phyloP scores from a whole-genome alignment of 2,113 vertebrate genomes.

The Sturnus vulgaris region DNA sequence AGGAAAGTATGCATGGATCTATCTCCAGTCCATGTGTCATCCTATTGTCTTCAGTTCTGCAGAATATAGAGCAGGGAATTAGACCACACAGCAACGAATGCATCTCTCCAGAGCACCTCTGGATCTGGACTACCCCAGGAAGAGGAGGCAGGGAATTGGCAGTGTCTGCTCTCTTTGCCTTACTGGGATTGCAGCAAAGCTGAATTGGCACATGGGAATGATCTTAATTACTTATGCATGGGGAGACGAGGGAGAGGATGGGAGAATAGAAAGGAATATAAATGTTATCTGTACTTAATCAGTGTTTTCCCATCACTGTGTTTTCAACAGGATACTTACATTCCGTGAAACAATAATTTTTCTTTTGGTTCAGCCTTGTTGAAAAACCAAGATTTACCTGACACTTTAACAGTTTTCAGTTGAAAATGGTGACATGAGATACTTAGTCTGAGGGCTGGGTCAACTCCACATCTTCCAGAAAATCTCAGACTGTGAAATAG shows the following conservation, averaged over 20 bases:
- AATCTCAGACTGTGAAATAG: slow-evolving; percentile 50
- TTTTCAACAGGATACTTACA: slow-evolving; percentile 28
- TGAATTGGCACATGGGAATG: neutral
- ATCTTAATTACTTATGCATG: neutral
- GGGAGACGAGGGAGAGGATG: neutral
- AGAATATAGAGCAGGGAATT: neutral
- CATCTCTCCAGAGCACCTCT: slow-evolving; percentile 32
- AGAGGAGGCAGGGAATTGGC: neutral
- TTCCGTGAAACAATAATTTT: neutral
- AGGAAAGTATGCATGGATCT: slow-evolving; percentile 36
- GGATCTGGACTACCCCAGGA: neutral
- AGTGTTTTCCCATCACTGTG: neutral
- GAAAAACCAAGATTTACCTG: slow-evolving; percentile 38
- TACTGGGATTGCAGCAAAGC: neutral
- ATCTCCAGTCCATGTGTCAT: slow-evolving; percentile 48
- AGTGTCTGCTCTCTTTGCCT: neutral
- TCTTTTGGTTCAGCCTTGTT: neutral
- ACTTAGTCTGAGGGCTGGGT: slow-evolving; percentile 21
- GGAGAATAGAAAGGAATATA: neutral
- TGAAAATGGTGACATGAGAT: slow-evolving; percentile 25
- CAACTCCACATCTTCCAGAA: slow-evolving; percentile 28
- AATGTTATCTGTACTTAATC: slow-evolving; percentile 16
- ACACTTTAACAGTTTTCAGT: slow-evolving; percentile 20
- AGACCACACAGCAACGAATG: slow-evolving; percentile 8
- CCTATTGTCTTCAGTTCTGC: slow-evolving; percentile 30